phyloP scores from a whole-genome alignment of 2,888 invertebrate genomes.

The Acleris literana region DNA sequence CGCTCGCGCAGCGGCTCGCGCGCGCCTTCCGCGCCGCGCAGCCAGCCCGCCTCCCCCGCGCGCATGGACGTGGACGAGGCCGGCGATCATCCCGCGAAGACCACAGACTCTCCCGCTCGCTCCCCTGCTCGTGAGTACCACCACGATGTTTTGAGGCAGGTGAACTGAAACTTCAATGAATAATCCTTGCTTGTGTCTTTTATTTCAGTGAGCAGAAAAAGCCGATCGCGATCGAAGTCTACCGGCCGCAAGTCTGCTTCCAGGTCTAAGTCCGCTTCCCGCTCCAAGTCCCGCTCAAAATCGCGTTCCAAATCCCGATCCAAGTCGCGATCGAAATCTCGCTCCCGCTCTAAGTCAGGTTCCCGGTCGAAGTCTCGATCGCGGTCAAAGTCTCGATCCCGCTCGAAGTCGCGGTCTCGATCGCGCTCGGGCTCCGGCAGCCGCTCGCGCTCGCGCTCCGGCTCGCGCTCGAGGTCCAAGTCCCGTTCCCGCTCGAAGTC shows the following conservation, averaged over 20 bases:
- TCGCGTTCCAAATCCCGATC: conserved; percentile 43
- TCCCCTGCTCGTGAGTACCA: conserved; percentile 23
- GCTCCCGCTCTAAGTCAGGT: conserved; percentile 42
- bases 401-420: conserved; percentile 45
- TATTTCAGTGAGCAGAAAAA: conserved; percentile 39
- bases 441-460: conserved; percentile 39
- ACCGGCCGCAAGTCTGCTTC: conserved; percentile 53
- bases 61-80: conserved; percentile 22
- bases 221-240: conserved; percentile 47
- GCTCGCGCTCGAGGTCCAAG: conserved; percentile 42
- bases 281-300: conserved; percentile 42
- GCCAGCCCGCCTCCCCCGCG: conserved; percentile 7
- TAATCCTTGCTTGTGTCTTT: background rate
- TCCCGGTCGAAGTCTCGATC: conserved; percentile 56
- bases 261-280: conserved; percentile 51
- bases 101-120: conserved; percentile 11
- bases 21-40: conserved; percentile 22
- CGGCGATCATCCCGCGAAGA: background rate
- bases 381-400: conserved; percentile 42
- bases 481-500: conserved; percentile 59
- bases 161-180: background rate
- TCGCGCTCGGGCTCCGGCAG: conserved; percentile 45
- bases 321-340: conserved; percentile 46
- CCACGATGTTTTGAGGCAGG: background rate
- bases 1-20: conserved; percentile 30